Base-by-base conservation (phyloP, 2,888 invertebrate species). In the Eledone cirrhosa region DNA sequence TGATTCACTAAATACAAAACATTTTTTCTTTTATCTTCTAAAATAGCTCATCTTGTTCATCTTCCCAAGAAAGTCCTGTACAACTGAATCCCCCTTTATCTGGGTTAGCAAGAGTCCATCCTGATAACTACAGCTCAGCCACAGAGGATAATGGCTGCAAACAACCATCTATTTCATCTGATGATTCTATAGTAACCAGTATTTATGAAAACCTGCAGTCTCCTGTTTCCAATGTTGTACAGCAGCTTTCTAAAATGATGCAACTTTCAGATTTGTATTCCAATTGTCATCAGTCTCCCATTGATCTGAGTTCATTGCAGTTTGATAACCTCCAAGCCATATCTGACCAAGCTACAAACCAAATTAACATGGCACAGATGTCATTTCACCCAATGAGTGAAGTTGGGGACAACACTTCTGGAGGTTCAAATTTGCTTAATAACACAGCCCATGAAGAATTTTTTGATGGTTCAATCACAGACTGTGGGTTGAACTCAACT, bases 181-280 rank as follows among this genome's bases (percentile, higher is more conserved):
- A 72, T 41, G 41, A n/a, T 31, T 33, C 72, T 24, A 72, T 72
- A 41, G 72, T 72, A 8, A 72, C 72, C 14, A 72, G 14, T 41
- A 31, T 72, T 2, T 33, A 72, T 72, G 67, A 67, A 7, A 67
- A 67, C 29, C 31, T 67, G 31, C 65, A 65, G n/a, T 69, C 69
- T 31, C 69, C 69, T 11, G 69, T 69, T 8, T 69, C 69, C 11
- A 69, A 69, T n/a, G 69, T 69, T 69, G 69, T 69, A 29, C 72
- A 72, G 33, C 72, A 72, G 33, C 72, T 72, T 31, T 72, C 72
- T 41, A 72, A 72, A 72, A 72, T 72, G 72, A 72, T 72, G 72
- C 72, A 31, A 1, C 72, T 72, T 33, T 33, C 72, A 24, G 72
- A 41, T 14, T 41, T 72, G n/a, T 72, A 72, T 19, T 41, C 72